Evolutionary conservation across 2,888 invertebrate genomes (phyloP).

Genomic region (Malachius bipustulatus): DNA sequence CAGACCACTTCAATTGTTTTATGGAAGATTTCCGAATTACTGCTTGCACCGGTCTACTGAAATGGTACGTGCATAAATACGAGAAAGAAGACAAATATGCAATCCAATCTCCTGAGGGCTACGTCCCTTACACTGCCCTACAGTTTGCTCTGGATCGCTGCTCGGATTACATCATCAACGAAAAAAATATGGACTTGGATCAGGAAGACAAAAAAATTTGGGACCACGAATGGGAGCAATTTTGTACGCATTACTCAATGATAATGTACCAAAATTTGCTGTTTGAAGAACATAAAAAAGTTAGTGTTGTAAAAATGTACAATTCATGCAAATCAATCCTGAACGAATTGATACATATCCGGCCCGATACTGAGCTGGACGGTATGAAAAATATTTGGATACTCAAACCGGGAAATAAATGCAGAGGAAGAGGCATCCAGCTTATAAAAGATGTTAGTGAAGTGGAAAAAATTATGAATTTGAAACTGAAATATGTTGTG

Average conservation of each 20-base stretch:
- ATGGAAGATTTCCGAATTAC: constrained; percentile 83
- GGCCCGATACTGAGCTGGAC: constrained; percentile 77
- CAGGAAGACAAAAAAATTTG: constrained; percentile 47
- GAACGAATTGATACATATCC: constrained; percentile 53
- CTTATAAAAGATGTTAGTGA: constrained; percentile 78
- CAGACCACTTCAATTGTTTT: constrained; percentile 72
- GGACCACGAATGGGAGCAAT: constrained; percentile 86
- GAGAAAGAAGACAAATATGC: constrained; percentile 42
- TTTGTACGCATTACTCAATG: constrained; percentile 56
- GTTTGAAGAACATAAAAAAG: constrained; percentile 23
- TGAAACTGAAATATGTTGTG: constrained; percentile 74
- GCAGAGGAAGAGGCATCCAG: constrained; percentile 81
- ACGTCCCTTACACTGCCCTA: constrained; percentile 61
- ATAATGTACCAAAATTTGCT: constrained; percentile 50
- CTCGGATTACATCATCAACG: constrained; percentile 61
- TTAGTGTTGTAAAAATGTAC: constrained; percentile 20
- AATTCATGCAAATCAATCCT: constrained; percentile 49
- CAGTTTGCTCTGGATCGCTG: constrained; percentile 74
- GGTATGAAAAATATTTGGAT: constrained; percentile 89
- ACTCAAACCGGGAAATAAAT: constrained; percentile 79
- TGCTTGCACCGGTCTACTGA: constrained; percentile 72
- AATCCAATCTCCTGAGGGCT: constrained; percentile 46
- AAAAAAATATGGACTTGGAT: constrained; percentile 65
- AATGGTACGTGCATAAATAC: constrained; percentile 53
- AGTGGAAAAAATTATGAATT: constrained; percentile 57